Evolutionary conservation across 1,140 invertebrate genomes (phyloP), one percentile per base, ranked within the genome.

Genomic region (Hormaphis cornu): DNA sequence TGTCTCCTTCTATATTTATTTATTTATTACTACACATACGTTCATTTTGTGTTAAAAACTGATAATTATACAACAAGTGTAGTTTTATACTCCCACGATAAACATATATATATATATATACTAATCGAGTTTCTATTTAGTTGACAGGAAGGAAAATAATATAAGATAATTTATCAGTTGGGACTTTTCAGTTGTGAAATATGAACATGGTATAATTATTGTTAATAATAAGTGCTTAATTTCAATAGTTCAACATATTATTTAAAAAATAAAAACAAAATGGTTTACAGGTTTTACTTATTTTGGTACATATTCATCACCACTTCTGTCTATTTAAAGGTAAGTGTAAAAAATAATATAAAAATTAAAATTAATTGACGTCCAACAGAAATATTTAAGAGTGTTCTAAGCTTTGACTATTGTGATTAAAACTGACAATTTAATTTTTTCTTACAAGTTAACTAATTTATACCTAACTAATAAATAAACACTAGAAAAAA

Each of bases 71-170:
- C 5, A n/a, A n/a, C 4, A 42, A 28, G 24, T 28, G 18, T 22
- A 18, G 30, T 53, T 14, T 28, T 9, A n/a, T n/a, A 66, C 61
- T 66, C 61, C 61, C 61, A 69, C 66, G 30, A 3, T 14, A 30
- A 53, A 54, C 1, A 69, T 37, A 53, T 54, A n/a, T n/a, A n/a
- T n/a, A n/a, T n/a, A n/a, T n/a, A n/a, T n/a, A n/a, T n/a, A n/a
- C n/a, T 7, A 48, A 46, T 63, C 40, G 2, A 66, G 61, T 66
- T 66, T 44, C 61, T 66, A 44, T 66, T 66, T 48, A 33, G 44
- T 33, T 33, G 40, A 48, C 61, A 66, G 52, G 52, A 54, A 44
- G 52, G 48, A 69, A 66, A 66, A 48, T 20, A 30, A 66, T 35
- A 50, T 33, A 66, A 66, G 46, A 66, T 66, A 46, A 46, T 48